Conservation (phyloP, 2,888 invertebrate species). For the Folsomia manolachei region DNA sequence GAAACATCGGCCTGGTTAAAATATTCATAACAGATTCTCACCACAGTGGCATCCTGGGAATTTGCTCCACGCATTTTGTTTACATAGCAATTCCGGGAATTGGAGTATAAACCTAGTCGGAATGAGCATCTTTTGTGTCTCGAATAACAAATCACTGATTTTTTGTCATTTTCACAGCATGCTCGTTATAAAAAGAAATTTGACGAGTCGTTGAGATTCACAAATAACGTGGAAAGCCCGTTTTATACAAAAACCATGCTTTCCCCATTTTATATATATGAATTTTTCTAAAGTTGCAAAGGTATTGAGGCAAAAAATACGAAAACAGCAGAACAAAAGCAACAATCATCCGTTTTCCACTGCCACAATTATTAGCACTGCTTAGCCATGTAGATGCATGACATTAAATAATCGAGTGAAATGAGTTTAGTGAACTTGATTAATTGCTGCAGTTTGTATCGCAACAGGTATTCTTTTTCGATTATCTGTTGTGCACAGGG, state of each 20-base stretch:
- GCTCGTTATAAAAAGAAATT: too few relatives aligned
- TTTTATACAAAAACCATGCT: too few relatives aligned
- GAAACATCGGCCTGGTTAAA: not conserved
- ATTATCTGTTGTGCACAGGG: not conserved
- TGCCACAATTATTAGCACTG: too few relatives aligned
- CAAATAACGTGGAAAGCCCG: too few relatives aligned
- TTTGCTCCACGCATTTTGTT: not conserved
- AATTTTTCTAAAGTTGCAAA: too few relatives aligned
- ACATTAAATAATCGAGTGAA: not conserved
- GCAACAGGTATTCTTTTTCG: too few relatives aligned
- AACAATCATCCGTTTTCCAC: not conserved
- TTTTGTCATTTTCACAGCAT: too few relatives aligned
- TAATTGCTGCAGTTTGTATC: not conserved
- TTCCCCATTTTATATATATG: too few relatives aligned
- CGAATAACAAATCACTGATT: not conserved
- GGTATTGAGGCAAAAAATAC: too few relatives aligned
- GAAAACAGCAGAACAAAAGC: too few relatives aligned
- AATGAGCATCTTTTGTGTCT: not conserved
- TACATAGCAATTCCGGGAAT: not conserved
- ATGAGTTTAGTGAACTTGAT: not conserved
- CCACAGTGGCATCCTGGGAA: not conserved
- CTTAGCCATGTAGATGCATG: too few relatives aligned
- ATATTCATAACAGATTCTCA: not conserved
- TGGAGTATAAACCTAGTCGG: not conserved
- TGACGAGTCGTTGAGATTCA: too few relatives aligned